Evolutionary conservation across 2,113 vertebrate genomes (phyloP).

Genomic region (Carlito syrichta): DNA sequence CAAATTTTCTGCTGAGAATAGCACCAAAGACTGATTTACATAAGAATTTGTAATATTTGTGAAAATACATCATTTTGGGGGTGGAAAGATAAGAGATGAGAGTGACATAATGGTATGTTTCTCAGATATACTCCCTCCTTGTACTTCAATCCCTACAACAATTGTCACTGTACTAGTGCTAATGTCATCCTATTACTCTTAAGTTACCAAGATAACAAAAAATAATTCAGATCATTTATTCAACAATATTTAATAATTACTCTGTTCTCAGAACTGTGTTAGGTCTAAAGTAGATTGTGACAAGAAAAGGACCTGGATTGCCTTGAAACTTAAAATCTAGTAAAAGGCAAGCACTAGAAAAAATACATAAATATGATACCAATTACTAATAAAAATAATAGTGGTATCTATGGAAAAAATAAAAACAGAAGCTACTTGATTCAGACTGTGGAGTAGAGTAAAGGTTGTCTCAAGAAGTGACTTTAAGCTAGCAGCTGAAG

Average conservation of each 20-base stretch:
- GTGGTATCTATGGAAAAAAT: not conserved
- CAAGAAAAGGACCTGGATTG: not conserved
- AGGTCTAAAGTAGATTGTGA: not conserved
- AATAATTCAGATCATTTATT: not conserved
- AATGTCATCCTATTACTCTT: not conserved
- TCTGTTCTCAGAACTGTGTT: not conserved
- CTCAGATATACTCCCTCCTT: not conserved
- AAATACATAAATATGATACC: not conserved
- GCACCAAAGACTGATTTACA: not conserved
- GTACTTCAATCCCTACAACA: not conserved
- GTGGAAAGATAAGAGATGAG: not conserved
- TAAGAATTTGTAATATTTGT: not conserved
- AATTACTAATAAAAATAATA: not conserved
- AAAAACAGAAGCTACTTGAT: not conserved
- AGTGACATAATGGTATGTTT: not conserved
- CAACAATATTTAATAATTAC: not conserved
- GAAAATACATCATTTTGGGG: too few species aligned
- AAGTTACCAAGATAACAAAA: not conserved
- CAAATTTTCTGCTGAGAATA: not conserved
- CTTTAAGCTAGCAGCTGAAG: not conserved
- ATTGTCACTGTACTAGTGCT: not conserved
- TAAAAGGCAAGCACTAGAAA: not conserved
- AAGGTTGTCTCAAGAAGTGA: not conserved
- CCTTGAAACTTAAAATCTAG: not conserved
- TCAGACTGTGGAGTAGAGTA: not conserved